Percentiles rank a stretch among this genome's conserved stretches.
Evolutionary conservation across 2,113 vertebrate species (phyloP).

Genomic region (Xiphorhynchus elegans): DNA sequence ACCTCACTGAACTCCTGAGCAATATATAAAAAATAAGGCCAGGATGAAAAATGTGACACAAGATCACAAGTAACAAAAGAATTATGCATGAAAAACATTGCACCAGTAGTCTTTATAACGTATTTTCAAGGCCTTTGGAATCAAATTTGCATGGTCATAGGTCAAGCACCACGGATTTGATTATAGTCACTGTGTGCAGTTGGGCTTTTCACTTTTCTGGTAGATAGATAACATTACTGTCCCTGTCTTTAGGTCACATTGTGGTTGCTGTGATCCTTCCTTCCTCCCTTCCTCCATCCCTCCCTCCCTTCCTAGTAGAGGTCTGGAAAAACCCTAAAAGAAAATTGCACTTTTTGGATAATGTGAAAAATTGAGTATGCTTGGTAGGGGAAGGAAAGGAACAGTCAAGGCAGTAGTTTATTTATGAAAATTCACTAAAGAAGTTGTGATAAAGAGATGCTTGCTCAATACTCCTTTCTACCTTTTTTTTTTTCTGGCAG

Average conservation of each 20-base stretch:
- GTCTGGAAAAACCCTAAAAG: neutral
- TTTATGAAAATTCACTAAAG: neutral
- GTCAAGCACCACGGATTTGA: neutral
- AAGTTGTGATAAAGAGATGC: neutral
- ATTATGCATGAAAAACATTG: neutral
- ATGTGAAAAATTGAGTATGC: neutral
- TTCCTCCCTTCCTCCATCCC: neutral
- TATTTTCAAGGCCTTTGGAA: neutral
- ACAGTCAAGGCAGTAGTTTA: neutral
- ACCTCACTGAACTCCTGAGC: neutral
- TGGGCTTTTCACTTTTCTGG: neutral
- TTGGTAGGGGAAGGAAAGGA: neutral
- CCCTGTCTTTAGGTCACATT: neutral
- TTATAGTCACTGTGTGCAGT: accelerated
- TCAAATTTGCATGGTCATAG: neutral
- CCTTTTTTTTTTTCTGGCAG: neutral
- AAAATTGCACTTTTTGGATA: neutral
- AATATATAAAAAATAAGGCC: neutral
- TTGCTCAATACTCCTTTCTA: neutral
- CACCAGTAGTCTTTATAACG: neutral
- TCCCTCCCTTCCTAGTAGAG: neutral
- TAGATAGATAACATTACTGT: neutral
- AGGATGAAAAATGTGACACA: no score
- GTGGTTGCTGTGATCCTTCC: neutral
- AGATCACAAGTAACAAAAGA: neutral